phyloP scores from a whole-genome alignment of 2,113 vertebrate species.

The Telmatochromis sp. region DNA sequence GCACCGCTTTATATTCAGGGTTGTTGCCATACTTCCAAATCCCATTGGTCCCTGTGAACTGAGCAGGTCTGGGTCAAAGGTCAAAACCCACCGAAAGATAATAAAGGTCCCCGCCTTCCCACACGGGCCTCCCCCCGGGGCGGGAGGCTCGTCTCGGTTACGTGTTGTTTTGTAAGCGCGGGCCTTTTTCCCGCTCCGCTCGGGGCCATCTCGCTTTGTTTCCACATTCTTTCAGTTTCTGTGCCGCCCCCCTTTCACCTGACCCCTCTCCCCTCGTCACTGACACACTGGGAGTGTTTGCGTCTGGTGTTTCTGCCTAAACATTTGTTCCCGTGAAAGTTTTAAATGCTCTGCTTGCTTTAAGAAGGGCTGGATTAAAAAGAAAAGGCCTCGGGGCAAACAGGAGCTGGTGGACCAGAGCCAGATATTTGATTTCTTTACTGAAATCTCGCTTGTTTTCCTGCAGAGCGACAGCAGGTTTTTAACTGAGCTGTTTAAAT shows the following conservation, averaged over 20 bases:
- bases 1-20: not conserved
- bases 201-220: not conserved
- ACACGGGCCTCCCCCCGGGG: not conserved
- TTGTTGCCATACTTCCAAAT: not conserved
- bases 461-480: not conserved
- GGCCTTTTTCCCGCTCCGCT: not conserved
- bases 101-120: not conserved
- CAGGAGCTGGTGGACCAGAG: not conserved
- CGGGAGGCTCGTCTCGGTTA: not conserved
- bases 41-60: not conserved
- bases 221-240: not conserved
- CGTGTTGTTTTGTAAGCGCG: not conserved
- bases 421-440: not conserved
- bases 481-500: not conserved
- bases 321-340: not conserved
- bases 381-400: not conserved
- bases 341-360: not conserved
- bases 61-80: not conserved
- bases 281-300: not conserved
- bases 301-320: not conserved
- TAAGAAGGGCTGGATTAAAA: not conserved
- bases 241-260: not conserved
- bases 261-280: not conserved
- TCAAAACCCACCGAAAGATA: not conserved
- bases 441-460: not conserved